phyloP scores from a whole-genome alignment of 1,140 invertebrate genomes.

The Leptinotarsa texana region DNA sequence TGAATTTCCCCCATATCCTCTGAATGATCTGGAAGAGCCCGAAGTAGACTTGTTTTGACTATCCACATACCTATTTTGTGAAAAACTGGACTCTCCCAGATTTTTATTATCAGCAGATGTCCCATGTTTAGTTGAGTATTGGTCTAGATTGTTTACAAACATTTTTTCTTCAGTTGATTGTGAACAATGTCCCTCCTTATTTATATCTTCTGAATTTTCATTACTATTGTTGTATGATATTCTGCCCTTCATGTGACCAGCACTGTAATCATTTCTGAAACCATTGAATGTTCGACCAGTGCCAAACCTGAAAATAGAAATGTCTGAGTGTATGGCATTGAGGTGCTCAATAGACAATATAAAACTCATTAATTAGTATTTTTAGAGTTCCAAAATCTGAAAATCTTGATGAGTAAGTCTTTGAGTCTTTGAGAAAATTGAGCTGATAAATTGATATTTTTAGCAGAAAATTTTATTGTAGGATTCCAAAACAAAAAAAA shows the following conservation, averaged over 20 bases:
- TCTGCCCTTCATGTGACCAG: not conserved
- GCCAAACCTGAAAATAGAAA: not conserved
- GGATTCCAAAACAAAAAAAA: too few relatives aligned
- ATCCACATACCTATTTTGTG: not conserved
- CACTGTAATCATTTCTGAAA: slow-evolving; percentile 2
- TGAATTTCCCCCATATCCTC: not conserved
- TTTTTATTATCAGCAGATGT: not conserved
- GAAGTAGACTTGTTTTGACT: not conserved
- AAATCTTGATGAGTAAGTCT: too few relatives aligned
- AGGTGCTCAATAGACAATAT: too few relatives aligned
- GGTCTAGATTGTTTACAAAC: not conserved
- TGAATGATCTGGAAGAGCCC: not conserved
- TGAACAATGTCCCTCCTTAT: not conserved
- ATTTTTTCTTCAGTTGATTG: not conserved
- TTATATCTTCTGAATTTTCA: not conserved
- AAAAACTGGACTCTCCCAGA: not conserved
- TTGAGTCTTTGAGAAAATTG: too few relatives aligned
- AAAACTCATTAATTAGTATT: too few relatives aligned
- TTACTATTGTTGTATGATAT: not conserved
- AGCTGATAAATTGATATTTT: too few relatives aligned
- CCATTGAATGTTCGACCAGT: slow-evolving; percentile 26
- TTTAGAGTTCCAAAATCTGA: too few relatives aligned
- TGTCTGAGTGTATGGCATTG: too few relatives aligned
- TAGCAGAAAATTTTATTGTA: too few relatives aligned
- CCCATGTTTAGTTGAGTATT: not conserved